These are phyloP conservation scores for Alethe castanea DNA, from an alignment of 2,113 vertebrate species.

Conservation along the genomic window DNA sequence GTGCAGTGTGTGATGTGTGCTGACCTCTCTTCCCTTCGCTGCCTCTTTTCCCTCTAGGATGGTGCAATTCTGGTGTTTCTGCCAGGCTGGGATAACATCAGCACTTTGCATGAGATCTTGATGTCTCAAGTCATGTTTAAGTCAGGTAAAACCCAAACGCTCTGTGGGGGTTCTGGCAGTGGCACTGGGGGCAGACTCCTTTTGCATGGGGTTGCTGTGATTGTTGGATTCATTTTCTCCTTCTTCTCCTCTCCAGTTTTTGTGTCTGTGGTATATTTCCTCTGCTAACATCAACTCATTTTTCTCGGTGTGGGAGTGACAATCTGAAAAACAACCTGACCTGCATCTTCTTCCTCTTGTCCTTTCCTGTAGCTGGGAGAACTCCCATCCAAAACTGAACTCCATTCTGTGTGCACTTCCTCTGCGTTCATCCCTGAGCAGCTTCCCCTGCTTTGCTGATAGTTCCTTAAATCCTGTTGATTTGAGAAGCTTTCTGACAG, in stretches of 20 bases:
- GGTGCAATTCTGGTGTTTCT: conserved; percentile 96
- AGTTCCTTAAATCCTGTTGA: not conserved
- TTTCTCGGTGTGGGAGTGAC: not conserved
- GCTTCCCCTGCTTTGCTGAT: not conserved
- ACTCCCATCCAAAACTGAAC: not conserved
- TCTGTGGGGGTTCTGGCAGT: not conserved
- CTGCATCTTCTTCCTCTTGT: not conserved
- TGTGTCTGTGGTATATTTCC: not conserved
- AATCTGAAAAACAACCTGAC: not conserved
- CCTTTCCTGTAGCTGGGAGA: not conserved
- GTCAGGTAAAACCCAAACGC: conserved; percentile 79
- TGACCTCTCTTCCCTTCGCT: not conserved
- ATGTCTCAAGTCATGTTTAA: conserved; percentile 94
- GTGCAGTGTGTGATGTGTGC: not conserved
- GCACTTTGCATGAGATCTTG: conserved; percentile 88
- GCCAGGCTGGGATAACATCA: conserved; percentile 98
- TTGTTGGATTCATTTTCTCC: not conserved
- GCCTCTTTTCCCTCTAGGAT: conserved; percentile 72
- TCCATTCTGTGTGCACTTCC: not conserved
- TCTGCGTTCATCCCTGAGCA: not conserved
- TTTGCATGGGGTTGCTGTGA: not conserved
- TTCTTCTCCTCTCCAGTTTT: not conserved
- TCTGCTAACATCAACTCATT: not conserved
- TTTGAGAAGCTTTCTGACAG: not conserved
- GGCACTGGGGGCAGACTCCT: not conserved